A percentile compares a stretch with the other conserved stretches of the same genome.
Conservation (phyloP, 2,888 invertebrate species). For the Philonicus albiceps region DNA sequence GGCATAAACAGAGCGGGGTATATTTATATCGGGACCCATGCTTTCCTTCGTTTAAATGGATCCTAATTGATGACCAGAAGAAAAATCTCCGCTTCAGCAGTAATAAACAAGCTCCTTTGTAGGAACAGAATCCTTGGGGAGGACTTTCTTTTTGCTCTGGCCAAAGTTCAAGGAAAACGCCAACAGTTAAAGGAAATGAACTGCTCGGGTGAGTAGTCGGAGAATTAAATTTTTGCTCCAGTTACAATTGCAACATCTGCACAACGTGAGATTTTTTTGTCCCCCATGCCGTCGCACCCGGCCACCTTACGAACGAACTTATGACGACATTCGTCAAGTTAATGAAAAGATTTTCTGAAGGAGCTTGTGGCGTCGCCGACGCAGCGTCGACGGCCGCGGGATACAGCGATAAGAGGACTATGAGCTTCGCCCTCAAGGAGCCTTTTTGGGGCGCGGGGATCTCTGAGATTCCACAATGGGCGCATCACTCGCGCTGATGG, state of each 20-base stretch:
- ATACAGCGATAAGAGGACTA: not conserved
- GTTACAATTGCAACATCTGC: constrained; percentile 36
- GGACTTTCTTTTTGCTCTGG: not conserved
- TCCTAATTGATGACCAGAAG: constrained; percentile 30
- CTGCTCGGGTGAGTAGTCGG: not conserved
- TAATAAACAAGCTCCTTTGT: not conserved
- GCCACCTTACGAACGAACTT: not conserved
- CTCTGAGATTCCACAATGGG: not conserved
- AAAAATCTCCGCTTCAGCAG: not conserved
- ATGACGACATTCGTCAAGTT: constrained; percentile 2
- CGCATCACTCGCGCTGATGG: not conserved
- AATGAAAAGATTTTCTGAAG: constrained; percentile 23
- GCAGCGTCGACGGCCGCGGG: too few relatives aligned
- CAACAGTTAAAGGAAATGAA: not conserved
- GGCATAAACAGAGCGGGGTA: not conserved
- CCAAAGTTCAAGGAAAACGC: constrained; percentile 31
- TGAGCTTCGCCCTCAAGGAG: not conserved
- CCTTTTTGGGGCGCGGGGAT: not conserved
- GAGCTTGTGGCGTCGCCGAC: not conserved
- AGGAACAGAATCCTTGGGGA: not conserved
- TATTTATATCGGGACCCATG: not conserved
- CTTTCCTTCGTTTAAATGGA: not conserved
- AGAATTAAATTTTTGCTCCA: constrained; percentile 35
- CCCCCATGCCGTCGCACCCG: not conserved
- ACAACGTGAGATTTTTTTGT: constrained; percentile 9